Conservation (phyloP, 2,113 vertebrate genomes). For the Anseranas semipalmata region DNA sequence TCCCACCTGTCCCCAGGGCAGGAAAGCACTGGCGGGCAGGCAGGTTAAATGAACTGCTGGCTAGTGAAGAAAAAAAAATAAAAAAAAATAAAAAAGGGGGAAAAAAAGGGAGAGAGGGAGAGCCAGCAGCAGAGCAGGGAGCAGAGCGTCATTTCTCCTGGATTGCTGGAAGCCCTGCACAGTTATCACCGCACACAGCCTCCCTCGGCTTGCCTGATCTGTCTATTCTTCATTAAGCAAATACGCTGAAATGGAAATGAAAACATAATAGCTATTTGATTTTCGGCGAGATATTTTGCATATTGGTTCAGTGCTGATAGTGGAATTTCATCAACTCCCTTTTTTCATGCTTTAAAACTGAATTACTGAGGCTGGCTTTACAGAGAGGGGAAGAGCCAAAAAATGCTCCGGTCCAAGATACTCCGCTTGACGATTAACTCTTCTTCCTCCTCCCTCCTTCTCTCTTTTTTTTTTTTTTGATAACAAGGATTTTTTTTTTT, state of each 20-base stretch:
- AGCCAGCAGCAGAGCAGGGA: slow-evolving; percentile 2
- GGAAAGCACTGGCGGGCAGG: not conserved
- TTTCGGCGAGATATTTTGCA: slow-evolving; percentile 99
- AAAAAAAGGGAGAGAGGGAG: not conserved
- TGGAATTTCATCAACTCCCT: slow-evolving; percentile 99
- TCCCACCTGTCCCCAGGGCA: not conserved
- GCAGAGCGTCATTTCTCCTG: slow-evolving; percentile 83
- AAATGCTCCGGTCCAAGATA: slow-evolving; percentile 81
- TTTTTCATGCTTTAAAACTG: slow-evolving; percentile 94
- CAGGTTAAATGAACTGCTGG: not conserved
- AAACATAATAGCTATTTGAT: slow-evolving; percentile 99
- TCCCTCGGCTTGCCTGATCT: slow-evolving; percentile 91
- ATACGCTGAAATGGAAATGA: slow-evolving; percentile 99
- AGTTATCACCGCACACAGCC: slow-evolving; percentile 95
- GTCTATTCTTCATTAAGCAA: slow-evolving; percentile 99
- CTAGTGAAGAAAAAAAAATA: not conserved
- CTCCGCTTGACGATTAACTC: slow-evolving; percentile 85
- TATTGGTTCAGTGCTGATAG: slow-evolving; percentile 99
- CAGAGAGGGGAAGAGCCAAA: slow-evolving; percentile 63
- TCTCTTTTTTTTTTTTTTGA: slow-evolving; percentile 71
- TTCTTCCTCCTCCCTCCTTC: slow-evolving; percentile 60
- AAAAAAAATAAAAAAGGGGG: not conserved
- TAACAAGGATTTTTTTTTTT: slow-evolving; percentile 68
- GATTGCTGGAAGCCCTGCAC: slow-evolving; percentile 91
- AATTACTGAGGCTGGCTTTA: slow-evolving; percentile 90